Base-by-base conservation (phyloP, 2,113 vertebrate species). In the Hyaena hyaena region DNA sequence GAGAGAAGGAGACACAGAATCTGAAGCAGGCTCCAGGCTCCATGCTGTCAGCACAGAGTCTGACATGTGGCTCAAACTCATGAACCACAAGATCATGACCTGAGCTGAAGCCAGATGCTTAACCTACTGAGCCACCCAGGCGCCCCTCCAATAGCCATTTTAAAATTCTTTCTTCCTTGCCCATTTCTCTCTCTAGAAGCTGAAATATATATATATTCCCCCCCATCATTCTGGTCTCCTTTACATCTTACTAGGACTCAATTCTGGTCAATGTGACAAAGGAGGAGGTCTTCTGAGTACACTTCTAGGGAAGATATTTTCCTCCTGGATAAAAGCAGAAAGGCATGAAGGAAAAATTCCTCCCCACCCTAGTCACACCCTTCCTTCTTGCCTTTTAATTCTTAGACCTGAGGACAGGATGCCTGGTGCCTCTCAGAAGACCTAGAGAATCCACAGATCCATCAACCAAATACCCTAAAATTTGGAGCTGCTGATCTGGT, bases 361-460 rank as follows among this genome's bases (percentile, higher is more conserved):
- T 88, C 19, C 12, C 3, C 71, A 80, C 19, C 15, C 26, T 87
- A 35, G 12, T 26, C 71, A 81, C 17, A 61, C 26, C 2, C 2
- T 85, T 96, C 43, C 24, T 35, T 87, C 74, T 69, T 71, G 19
- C 73, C 35, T 68, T 88, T 88, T 89, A 76, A 23, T 94, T 93
- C 80, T 87, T 31, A 95, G 24, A 3, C 66, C 31, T 31, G 24
- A 79, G 28, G 28, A 68, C 10, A 14, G 23, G 33, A 73, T 63
- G 10, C 5, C 16, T 93, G 31, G 12, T 74, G 23, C 81, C 65
- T 0, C 2, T 26, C 58, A 7, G 10, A 91, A 58, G 53, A 76
- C 5, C 73, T 71, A 92, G 21, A 77, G 24, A 96, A 91, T 63
- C 35, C 35, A 26, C 1, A 48, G 77, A 93, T 81, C 65, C 43